Evolutionary conservation across 2,113 vertebrate genomes (phyloP), one percentile per base, ranked within the genome.

Genomic region (Dromas ardeola): DNA sequence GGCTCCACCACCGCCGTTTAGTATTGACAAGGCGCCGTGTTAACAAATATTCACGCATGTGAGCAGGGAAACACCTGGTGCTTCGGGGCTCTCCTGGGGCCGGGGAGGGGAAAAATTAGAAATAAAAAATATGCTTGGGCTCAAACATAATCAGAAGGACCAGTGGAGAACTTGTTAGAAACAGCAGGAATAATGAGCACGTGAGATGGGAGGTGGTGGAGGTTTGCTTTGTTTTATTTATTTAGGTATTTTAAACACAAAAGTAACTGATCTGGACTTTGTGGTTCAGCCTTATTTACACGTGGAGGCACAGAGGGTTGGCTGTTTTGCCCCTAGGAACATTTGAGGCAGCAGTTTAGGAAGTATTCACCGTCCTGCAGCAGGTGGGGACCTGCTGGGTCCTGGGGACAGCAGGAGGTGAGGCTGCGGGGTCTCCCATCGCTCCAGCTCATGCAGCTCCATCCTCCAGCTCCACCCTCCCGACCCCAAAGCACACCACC

Each of bases 171-270:
- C 50, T 27, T 88, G 53, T 13, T 5, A 52, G 38, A 25, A 78
- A 36, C 45, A 53, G 25, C 2, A 10, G 29, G 36, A 69, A 45
- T 34, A 62, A 80, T 1, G 47, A 80, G 32, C 6, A 11, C 1
- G 1, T 0, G 0, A 71, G 40, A 15, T 21, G 13, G 43, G 58
- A 58, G 15, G 30, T 7, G 38, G 25, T 2, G 5, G 26, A 23
- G 56, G 10, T 26, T 95, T 43, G 53, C 7, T 15, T 32, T 1
- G 12, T 9, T 74, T 62, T 38, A 26, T 62, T 63, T 40, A 40
- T 61, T 63, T 38, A 62, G 71, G n/a, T 11, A 9, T 47, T 82
- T 79, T 36, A 8, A 73, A 26, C 4, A 36, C 55, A 7, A 65
- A 47, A 79, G 15, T 34, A 42, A 36, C 80, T 32, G 62, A 32